A percentile compares a stretch with the other conserved stretches of the same genome.
Evolutionary conservation across 2,113 vertebrate genomes (phyloP).

Genomic region (Rallus limicola): DNA sequence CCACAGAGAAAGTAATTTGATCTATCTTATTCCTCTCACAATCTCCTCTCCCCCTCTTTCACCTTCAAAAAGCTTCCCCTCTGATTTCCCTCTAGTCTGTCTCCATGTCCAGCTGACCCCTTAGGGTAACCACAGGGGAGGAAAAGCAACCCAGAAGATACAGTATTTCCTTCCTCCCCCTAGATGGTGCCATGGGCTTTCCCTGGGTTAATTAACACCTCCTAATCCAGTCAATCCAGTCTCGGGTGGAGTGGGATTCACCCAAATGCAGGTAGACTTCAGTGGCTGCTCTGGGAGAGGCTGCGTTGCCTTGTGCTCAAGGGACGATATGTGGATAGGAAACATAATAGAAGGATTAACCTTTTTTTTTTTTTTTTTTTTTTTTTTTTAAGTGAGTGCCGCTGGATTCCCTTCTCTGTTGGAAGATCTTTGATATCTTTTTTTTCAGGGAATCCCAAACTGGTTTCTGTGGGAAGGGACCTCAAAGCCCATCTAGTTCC

Average conservation of each 20-base stretch:
- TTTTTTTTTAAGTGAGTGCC: neutral
- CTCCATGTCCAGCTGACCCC: neutral
- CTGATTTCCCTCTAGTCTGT: neutral
- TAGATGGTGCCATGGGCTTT: slow-evolving; percentile 52
- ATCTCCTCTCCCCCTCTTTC: neutral
- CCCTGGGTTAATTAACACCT: neutral
- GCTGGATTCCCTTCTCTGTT: neutral
- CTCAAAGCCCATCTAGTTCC: no score
- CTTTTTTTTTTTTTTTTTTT: no score
- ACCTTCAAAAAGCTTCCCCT: neutral
- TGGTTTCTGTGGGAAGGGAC: no score
- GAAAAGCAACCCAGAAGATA: neutral
- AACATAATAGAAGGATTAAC: neutral
- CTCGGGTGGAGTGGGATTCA: neutral
- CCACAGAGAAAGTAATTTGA: neutral
- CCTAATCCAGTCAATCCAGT: rapidly evolving
- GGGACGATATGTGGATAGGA: neutral
- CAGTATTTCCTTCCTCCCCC: slow-evolving; percentile 18
- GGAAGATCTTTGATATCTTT: neutral
- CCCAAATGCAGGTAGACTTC: neutral
- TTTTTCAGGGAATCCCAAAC: neutral
- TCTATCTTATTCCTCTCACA: neutral
- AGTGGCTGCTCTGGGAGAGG: neutral
- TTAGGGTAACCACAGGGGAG: no score
- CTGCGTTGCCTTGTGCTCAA: neutral